Base-by-base conservation (phyloP, 2,113 vertebrate genomes). In the Ascaphus truei region DNA sequence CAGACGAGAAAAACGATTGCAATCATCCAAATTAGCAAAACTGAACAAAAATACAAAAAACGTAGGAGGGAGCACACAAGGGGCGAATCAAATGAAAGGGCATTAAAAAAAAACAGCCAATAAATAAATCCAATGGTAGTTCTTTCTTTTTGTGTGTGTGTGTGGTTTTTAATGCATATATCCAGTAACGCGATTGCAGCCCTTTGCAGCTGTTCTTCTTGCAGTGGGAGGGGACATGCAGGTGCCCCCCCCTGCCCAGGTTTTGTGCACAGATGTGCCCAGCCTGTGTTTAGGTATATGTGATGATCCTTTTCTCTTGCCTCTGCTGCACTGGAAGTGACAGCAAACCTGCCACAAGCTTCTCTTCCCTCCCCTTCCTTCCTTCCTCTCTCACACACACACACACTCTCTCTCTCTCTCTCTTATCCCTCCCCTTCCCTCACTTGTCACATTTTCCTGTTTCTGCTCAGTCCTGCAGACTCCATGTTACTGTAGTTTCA, bases 321-420 rank as follows among this genome's bases (percentile, higher is more conserved):
- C 41, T 69, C 29, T 69, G 66, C 66, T 69, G 66, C 66, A 69
- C 66, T 69, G 66, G 66, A 69, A 69, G 55, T 59, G 66, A 69
- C 66, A 69, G 56, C 65, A 29, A n/a, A 39, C 65, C 43, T n/a
- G 37, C 52, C 41, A 34, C 41, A 9, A 50, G 43, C 45, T 48
- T 16, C 41, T 58, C 66, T 56, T 59, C 65, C 65, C 65, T n/a
- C 52, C 52, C 65, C 65, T 69, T 59, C 55, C 55, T 59, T 58
- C 55, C 55, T 68, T 43, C 60, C 27, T 69, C 45, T 33, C 27
- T 47, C 43, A n/a, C n/a, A n/a, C n/a, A n/a, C n/a, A n/a, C n/a
- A n/a, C n/a, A n/a, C n/a, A n/a, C n/a, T 68, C 55, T 68, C 27
- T 69, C 45, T 33, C 27, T 47, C 43, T n/a, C 20, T 31, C 30